Evolutionary conservation across 2,888 invertebrate genomes (phyloP).

Genomic region (Azorinus chamasolen): DNA sequence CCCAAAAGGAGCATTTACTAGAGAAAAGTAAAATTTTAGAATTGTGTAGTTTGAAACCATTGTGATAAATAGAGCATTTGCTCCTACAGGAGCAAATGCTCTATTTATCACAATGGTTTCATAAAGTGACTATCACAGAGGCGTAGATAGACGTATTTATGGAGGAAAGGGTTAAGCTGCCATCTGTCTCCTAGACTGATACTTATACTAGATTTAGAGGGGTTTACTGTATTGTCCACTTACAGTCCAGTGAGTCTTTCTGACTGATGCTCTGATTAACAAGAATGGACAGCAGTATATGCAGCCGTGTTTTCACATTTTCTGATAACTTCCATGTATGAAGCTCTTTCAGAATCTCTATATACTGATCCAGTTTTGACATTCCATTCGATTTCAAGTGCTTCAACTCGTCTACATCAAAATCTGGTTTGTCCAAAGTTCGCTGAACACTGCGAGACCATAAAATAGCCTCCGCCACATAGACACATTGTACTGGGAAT

Average conservation of each 20-base stretch:
- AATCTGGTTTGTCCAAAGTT: slow-evolving; percentile 73
- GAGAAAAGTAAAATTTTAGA: too few species aligned
- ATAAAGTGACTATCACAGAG: too few species aligned
- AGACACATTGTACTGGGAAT: slow-evolving; percentile 84
- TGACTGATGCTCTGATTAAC: slow-evolving; percentile 81
- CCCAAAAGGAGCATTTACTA: too few species aligned
- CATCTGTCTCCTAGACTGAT: too few species aligned
- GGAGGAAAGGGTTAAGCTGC: too few species aligned
- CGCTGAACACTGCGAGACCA: slow-evolving; percentile 80
- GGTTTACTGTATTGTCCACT: too few species aligned
- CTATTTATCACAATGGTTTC: too few species aligned
- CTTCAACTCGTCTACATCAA: slow-evolving; percentile 74
- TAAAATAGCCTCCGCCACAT: slow-evolving; percentile 81
- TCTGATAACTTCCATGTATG: slow-evolving; percentile 55
- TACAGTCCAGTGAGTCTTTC: slow-evolving; percentile 79
- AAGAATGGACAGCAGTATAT: slow-evolving; percentile 77
- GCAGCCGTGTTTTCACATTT: slow-evolving; percentile 74
- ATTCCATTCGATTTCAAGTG: slow-evolving; percentile 38
- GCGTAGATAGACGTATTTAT: too few species aligned
- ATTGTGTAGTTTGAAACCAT: too few species aligned
- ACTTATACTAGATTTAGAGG: too few species aligned
- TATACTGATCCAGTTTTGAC: slow-evolving; percentile 74
- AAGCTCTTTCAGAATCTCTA: slow-evolving; percentile 73
- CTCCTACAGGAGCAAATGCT: too few species aligned
- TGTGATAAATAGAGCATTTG: too few species aligned